Conservation (phyloP, 2,888 invertebrate species). For the Eupithecia abbreviata region DNA sequence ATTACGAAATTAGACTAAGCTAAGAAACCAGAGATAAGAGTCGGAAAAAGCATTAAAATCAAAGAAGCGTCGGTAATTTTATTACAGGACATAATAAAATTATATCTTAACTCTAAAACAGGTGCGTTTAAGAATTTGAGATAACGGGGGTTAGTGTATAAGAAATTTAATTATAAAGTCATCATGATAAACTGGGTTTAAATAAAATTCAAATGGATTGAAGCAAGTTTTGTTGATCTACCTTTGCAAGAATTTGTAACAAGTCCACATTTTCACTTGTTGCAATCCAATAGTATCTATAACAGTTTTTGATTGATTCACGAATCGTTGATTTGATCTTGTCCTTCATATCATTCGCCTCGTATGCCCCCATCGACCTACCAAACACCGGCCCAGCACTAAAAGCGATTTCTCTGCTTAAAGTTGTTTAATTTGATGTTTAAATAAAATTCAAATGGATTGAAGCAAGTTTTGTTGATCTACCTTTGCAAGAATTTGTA, state of each 20-base stretch:
- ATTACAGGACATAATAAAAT: slow-evolving; percentile 64
- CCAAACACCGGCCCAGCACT: slow-evolving; percentile 25
- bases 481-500: neutral
- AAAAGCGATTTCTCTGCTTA: slow-evolving; percentile 51
- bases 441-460: too few relatives aligned
- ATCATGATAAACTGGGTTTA: too few relatives aligned
- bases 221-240: neutral
- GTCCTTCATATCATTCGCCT: neutral
- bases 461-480: neutral
- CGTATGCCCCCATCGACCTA: neutral
- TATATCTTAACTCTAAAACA: slow-evolving; percentile 66
- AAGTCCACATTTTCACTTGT: neutral
- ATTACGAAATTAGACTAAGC: slow-evolving; percentile 37
- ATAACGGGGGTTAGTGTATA: neutral
- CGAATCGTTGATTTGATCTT: neutral
- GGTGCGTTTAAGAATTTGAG: neutral
- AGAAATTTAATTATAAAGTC: too few relatives aligned
- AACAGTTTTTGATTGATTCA: neutral
- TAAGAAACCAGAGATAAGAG: slow-evolving; percentile 40
- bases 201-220: too few relatives aligned
- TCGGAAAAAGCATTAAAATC: slow-evolving; percentile 53
- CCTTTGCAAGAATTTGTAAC: neutral
- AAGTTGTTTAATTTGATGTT: slow-evolving; percentile 79
- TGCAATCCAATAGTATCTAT: neutral
- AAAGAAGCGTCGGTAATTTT: slow-evolving; percentile 52